Conservation (phyloP, 2,113 vertebrate species). For the Alces alces region DNA sequence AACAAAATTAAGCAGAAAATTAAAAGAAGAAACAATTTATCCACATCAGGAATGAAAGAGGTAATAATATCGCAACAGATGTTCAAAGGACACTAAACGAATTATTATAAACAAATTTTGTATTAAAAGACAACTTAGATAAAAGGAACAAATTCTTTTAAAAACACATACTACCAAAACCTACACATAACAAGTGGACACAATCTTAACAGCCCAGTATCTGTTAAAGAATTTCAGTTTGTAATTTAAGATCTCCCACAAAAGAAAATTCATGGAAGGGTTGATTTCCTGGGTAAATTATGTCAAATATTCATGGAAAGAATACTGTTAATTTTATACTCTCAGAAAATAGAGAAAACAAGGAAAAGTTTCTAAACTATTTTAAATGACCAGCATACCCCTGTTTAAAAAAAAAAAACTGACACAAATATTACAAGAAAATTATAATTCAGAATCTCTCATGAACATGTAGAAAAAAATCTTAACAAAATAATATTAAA, state of each 20-base stretch:
- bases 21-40: not conserved
- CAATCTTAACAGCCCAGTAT: not conserved
- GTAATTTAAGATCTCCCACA: not conserved
- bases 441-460: not conserved
- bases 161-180: not conserved
- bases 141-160: not conserved
- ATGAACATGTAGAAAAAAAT: not conserved
- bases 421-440: conserved; percentile 12
- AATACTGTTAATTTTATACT: not conserved
- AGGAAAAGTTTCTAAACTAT: not conserved
- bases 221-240: not conserved
- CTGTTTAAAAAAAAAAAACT: not conserved
- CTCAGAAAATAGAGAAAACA: not conserved
- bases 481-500: not conserved
- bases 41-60: not conserved
- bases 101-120: not conserved
- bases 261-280: not conserved
- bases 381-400: not conserved
- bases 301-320: not conserved
- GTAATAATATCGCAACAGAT: not conserved
- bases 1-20: not conserved
- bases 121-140: not conserved
- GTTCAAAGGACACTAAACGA: not conserved
- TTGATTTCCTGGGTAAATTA: not conserved
- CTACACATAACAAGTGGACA: not conserved